phyloP scores from a whole-genome alignment of 2,888 invertebrate genomes.

The Calameuta pallipes region DNA sequence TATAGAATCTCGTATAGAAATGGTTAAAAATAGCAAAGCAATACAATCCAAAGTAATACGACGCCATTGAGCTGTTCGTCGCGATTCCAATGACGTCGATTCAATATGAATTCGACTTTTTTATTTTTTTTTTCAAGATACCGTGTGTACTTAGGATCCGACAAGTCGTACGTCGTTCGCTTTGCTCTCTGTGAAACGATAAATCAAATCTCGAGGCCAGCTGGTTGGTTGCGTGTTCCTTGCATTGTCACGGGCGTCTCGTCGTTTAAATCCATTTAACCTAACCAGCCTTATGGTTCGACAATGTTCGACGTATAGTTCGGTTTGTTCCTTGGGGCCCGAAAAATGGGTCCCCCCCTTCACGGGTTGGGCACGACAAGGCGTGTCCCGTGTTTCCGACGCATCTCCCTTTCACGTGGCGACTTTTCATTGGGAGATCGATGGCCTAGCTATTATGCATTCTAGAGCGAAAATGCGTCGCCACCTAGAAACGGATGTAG shows the following conservation, averaged over 20 bases:
- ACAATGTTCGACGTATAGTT: not conserved
- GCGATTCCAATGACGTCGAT: not conserved
- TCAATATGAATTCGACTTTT: not conserved
- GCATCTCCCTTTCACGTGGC: constrained; percentile 9
- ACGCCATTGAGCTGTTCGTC: not conserved
- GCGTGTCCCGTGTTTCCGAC: constrained; percentile 49
- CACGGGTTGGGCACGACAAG: constrained; percentile 27
- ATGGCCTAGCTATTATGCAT: not conserved
- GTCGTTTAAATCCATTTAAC: constrained; percentile 53
- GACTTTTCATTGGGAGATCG: constrained; percentile 35
- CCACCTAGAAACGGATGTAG: not conserved
- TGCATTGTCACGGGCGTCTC: constrained; percentile 35
- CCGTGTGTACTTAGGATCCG: constrained; percentile 38
- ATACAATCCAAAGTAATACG: not conserved
- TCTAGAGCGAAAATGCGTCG: not conserved
- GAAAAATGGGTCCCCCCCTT: constrained; percentile 30
- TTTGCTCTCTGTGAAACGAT: constrained; percentile 29
- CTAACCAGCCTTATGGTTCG: not conserved
- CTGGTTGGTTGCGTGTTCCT: constrained; percentile 42
- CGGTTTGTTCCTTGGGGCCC: constrained; percentile 28
- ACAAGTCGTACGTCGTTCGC: constrained; percentile 5
- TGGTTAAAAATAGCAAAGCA: not conserved
- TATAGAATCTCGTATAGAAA: not conserved
- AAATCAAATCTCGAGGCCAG: constrained; percentile 43
- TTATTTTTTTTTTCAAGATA: not conserved